Percentiles rank a stretch among this genome's conserved stretches.
phyloP scores from a whole-genome alignment of 1,140 invertebrate species.

The Latrodectus geometricus region DNA sequence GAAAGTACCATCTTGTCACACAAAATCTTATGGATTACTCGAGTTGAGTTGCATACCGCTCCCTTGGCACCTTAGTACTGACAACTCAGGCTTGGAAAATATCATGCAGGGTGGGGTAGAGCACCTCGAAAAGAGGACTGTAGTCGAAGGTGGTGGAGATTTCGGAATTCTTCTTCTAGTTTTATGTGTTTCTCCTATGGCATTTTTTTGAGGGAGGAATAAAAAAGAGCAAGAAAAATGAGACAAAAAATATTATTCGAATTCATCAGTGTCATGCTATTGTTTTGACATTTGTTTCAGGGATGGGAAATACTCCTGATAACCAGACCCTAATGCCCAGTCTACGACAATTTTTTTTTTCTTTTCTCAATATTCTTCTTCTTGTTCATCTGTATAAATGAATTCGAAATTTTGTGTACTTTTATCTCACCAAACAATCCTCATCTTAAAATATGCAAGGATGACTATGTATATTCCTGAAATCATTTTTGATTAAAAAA shows the following conservation, averaged over 20 bases:
- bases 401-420: too few species aligned
- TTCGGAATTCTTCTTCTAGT: conserved; percentile 15
- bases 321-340: not conserved
- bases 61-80: conserved; percentile 26
- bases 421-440: too few species aligned
- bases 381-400: too few species aligned
- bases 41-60: conserved; percentile 34
- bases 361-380: too few species aligned
- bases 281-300: not conserved
- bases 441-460: too few species aligned
- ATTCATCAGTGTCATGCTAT: conserved; percentile 53
- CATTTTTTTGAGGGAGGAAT: conserved; percentile 9
- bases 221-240: not conserved
- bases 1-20: conserved; percentile 49
- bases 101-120: not conserved
- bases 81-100: conserved; percentile 39
- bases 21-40: conserved; percentile 53
- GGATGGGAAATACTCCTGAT: not conserved
- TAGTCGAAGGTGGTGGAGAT: conserved; percentile 42
- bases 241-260: conserved; percentile 22
- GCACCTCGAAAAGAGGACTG: conserved; percentile 20
- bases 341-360: too few species aligned
- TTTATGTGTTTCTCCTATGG: not conserved
- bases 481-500: too few species aligned
- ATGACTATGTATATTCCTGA: too few species aligned